A percentile compares a stretch with the other conserved stretches of the same genome.
These are phyloP conservation scores for Alces alces DNA, from an alignment of 2,113 vertebrate genomes.

Conservation along the genomic window DNA sequence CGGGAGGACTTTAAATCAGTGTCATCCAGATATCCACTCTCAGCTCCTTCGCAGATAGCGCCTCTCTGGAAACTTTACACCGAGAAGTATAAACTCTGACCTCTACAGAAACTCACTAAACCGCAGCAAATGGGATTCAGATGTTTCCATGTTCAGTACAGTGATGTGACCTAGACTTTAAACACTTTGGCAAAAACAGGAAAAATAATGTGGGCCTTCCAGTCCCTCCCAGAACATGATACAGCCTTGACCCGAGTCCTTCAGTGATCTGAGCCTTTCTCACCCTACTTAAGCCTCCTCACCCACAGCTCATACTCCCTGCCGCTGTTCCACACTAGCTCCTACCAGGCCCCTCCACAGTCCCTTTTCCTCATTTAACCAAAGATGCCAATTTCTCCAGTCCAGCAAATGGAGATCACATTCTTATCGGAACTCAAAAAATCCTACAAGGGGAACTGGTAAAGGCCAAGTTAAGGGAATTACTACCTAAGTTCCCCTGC, in stretches of 20 bases:
- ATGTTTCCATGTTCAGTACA: slow-evolving; percentile 63
- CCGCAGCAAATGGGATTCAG: slow-evolving; percentile 74
- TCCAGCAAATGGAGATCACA: not conserved
- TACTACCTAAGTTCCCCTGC: not conserved
- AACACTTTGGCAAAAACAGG: slow-evolving; percentile 61
- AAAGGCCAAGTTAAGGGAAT: not conserved
- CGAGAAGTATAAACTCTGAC: slow-evolving; percentile 70
- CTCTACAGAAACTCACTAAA: slow-evolving; percentile 67
- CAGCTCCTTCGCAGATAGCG: slow-evolving; percentile 48
- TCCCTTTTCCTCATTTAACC: not conserved
- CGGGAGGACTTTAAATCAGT: not conserved
- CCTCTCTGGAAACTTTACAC: slow-evolving; percentile 69
- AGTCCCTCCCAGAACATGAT: slow-evolving; percentile 63
- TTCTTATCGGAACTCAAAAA: not conserved
- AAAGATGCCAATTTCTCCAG: not conserved
- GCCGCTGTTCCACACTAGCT: not conserved
- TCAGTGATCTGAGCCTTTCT: not conserved
- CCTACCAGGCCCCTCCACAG: not conserved
- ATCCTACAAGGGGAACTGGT: not conserved
- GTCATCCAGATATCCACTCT: slow-evolving; percentile 59
- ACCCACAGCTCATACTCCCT: not conserved
- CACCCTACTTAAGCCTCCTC: not conserved
- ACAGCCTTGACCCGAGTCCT: slow-evolving; percentile 43
- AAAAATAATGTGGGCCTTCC: slow-evolving; percentile 57
- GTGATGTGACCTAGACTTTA: slow-evolving; percentile 64